A percentile compares a stretch with the other conserved stretches of the same genome.
Evolutionary conservation across 2,888 invertebrate species (phyloP).

Genomic region (Cataglyphis rosenhaueri): DNA sequence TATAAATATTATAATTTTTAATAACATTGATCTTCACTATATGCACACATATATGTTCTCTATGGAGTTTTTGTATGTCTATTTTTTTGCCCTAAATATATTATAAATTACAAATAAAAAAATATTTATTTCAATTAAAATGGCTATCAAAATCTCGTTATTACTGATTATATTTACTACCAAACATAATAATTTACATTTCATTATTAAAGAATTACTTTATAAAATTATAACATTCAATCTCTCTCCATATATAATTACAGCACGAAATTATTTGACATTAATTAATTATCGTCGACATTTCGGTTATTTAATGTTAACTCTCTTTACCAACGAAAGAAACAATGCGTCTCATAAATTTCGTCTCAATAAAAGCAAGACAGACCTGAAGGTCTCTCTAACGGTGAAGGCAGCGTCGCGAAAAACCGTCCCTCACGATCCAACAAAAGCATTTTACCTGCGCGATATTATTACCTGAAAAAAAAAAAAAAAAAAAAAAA

Average conservation of each 20-base stretch:
- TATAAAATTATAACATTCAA: neutral
- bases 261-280: neutral
- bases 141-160: neutral
- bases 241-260: neutral
- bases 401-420: neutral
- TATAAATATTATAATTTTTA: neutral
- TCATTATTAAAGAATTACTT: neutral
- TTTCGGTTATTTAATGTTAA: no score
- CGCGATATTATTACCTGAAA: neutral
- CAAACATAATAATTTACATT: neutral
- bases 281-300: no score
- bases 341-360: neutral
- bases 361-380: slow-evolving; percentile 2
- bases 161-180: neutral
- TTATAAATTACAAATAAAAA: no score
- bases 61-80: no score
- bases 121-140: no score
- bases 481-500: neutral
- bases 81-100: no score
- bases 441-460: neutral
- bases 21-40: neutral
- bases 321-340: neutral
- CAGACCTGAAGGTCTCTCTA: neutral
- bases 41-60: neutral
- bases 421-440: neutral